Conservation (phyloP, 1,140 invertebrate genomes). For the Liolophura sinensis region DNA sequence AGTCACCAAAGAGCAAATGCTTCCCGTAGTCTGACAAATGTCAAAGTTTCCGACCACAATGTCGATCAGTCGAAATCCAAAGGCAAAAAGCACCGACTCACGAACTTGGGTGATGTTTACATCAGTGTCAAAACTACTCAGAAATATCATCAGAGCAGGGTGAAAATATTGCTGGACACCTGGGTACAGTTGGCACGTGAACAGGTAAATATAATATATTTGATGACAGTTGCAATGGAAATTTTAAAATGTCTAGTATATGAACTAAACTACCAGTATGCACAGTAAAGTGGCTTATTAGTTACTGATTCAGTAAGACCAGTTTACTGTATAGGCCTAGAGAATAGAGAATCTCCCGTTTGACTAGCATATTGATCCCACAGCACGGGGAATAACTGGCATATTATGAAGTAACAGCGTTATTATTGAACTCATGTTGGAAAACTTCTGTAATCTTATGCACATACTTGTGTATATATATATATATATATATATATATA, state of each 20-base stretch:
- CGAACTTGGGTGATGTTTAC: not conserved
- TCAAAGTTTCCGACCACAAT: too few species aligned
- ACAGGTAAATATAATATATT: not conserved
- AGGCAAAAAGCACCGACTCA: not conserved
- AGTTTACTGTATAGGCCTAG: not conserved
- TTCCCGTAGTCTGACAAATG: too few species aligned
- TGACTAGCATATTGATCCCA: not conserved
- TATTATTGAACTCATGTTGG: too few species aligned
- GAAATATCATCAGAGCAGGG: not conserved
- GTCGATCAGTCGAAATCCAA: too few species aligned
- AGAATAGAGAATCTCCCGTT: not conserved
- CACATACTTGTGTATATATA: too few species aligned
- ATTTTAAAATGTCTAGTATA: too few species aligned
- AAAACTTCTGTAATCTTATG: too few species aligned
- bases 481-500: too few species aligned
- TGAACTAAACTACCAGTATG: too few species aligned
- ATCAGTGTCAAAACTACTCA: constrained; percentile 4
- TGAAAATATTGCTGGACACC: constrained; percentile 1
- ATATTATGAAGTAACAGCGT: too few species aligned
- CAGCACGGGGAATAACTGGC: too few species aligned
- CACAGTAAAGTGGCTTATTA: not conserved
- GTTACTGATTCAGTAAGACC: not conserved
- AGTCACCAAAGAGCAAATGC: too few species aligned
- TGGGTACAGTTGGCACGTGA: not conserved
- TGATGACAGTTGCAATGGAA: not conserved